phyloP scores from a whole-genome alignment of 1,140 invertebrate species.

The Doryteuthis pealeii region DNA sequence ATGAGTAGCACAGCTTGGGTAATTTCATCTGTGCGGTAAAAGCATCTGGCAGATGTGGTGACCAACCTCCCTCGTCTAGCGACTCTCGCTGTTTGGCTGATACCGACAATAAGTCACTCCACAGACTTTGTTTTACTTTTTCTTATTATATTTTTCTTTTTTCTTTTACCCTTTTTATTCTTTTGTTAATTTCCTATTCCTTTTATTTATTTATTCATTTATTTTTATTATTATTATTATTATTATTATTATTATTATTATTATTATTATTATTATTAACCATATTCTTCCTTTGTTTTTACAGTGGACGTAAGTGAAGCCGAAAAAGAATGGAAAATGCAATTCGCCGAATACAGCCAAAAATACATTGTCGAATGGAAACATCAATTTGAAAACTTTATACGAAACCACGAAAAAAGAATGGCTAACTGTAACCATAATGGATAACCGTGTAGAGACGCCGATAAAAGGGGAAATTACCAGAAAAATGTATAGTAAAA shows the following conservation, averaged over 20 bases:
- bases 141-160: too few relatives aligned
- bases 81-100: too few relatives aligned
- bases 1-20: too few relatives aligned
- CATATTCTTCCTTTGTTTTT: conserved; percentile 17
- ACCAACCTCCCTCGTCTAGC: too few relatives aligned
- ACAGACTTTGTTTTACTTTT: too few relatives aligned
- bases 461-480: too few relatives aligned
- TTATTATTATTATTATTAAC: too few relatives aligned
- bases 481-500: too few relatives aligned
- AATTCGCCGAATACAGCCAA: conserved; percentile 62
- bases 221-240: background rate
- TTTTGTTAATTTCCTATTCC: background rate
- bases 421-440: background rate
- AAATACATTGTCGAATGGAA: conserved; percentile 63
- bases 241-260: background rate
- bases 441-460: background rate
- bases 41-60: too few relatives aligned
- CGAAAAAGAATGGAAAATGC: conserved; percentile 61
- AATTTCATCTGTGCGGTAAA: too few relatives aligned
- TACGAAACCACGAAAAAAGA: conserved; percentile 39
- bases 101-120: too few relatives aligned
- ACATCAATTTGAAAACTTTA: conserved; percentile 57
- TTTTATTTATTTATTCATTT: background rate
- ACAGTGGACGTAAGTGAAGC: conserved; percentile 59
- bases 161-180: background rate